These are phyloP conservation scores for Xestoiulus laeticollis DNA, from an alignment of 2,888 invertebrate genomes.

Conservation along the genomic window DNA sequence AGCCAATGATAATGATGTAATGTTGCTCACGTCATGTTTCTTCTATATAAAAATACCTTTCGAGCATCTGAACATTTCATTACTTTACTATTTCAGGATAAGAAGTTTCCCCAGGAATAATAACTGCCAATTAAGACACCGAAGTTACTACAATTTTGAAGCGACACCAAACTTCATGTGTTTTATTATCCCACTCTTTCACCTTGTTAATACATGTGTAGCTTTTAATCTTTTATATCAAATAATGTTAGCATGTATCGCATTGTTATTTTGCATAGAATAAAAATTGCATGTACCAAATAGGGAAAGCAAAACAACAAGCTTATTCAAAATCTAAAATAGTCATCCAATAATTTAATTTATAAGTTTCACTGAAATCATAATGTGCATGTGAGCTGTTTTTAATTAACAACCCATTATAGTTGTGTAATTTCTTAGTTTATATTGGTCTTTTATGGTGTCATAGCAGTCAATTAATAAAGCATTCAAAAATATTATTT, in stretches of 20 bases:
- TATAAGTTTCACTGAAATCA: background rate
- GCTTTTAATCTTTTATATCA: background rate
- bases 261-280: background rate
- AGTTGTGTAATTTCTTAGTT: background rate
- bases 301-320: background rate
- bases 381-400: background rate
- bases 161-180: background rate
- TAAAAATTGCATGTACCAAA: background rate
- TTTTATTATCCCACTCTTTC: background rate
- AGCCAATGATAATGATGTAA: background rate
- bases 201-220: no score
- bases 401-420: background rate
- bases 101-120: background rate
- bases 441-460: background rate
- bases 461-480: background rate
- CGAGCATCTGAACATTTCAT: background rate
- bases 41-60: background rate
- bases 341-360: no score
- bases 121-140: background rate
- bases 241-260: background rate
- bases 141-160: background rate
- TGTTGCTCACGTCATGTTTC: background rate
- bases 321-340: no score
- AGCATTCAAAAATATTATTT: background rate
- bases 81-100: background rate